Conservation (phyloP, 2,113 vertebrate species). For the Chamaetylas fuelleborni region DNA sequence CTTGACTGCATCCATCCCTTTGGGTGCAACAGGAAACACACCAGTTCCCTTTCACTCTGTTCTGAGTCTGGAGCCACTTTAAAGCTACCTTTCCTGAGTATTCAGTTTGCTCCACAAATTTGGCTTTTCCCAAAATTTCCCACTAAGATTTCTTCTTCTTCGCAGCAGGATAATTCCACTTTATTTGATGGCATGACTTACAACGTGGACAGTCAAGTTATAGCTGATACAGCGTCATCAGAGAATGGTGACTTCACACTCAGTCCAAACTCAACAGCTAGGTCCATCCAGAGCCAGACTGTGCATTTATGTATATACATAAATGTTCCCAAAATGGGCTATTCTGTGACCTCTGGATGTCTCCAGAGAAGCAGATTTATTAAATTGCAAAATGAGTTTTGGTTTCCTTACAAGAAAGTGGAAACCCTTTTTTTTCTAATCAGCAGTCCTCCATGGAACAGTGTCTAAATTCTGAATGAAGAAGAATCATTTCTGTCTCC, state of each 20-base stretch:
- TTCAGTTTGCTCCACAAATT: background rate
- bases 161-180: background rate
- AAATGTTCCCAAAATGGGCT: background rate
- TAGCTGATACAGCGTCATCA: background rate
- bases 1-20: background rate
- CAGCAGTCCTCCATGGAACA: background rate
- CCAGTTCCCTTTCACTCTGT: background rate
- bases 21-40: accelerated
- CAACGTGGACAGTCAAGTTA: background rate
- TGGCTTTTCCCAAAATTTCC: background rate
- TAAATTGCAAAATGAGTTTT: background rate
- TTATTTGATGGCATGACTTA: background rate
- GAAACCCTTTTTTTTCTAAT: background rate
- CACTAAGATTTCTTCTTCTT: background rate
- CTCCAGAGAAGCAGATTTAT: background rate
- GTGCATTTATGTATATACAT: background rate
- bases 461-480: background rate
- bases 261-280: background rate
- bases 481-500: background rate
- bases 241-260: background rate
- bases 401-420: background rate
- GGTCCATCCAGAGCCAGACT: background rate
- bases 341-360: background rate
- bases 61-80: background rate
- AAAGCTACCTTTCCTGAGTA: background rate